Base-by-base conservation (phyloP, 2,888 invertebrate species). In the Torymus tubicola region DNA sequence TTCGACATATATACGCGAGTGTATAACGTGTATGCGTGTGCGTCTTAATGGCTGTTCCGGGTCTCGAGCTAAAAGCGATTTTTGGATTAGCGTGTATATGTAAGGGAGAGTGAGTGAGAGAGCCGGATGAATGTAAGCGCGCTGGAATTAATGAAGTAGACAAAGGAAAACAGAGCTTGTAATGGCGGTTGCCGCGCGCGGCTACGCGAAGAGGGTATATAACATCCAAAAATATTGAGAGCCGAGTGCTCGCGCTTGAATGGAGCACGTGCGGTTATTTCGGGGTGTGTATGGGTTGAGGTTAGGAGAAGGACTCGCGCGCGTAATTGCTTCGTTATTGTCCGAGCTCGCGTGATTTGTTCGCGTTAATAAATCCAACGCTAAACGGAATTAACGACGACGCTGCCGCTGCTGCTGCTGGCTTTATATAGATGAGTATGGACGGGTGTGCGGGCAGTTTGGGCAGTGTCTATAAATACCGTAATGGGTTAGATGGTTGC, bases 371-470 rank as follows among this genome's bases (percentile, higher is more conserved):
- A 76, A 75, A 71, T 68, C 75, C 63, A 11, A 50, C 52, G 52
- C 61, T 55, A 67, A 75, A 71, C 52, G 65, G 53, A 77, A 73
- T 69, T 73, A 79, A 69, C 50, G 68, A 73, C 12, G 52, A 42
- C 42, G 42, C 42, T 8, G 42, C 42, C 42, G 42, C 42, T 8
- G 42, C 42, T 42, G 42, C 42, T 1, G 31, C 31, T 11, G 18
- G 52, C 74, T 69, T 58, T 64, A 74, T 60, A 58, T 64, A 58
- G 52, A 63, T 58, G 58, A 72, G 42, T 57, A 42, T 42, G 63
- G 53, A 63, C 16, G 72, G 11, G 42, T n/a, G 2, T 55, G 50
- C 12, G n/a, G 8, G 31, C 8, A 10, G 4, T 16, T 53, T 64
- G 55, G 53, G 21, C 52, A 31, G 21, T 1, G 58, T 42, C 63